A percentile compares a stretch with the other conserved stretches of the same genome.
These are phyloP conservation scores for Agrochola lychnidis DNA, from an alignment of 2,888 invertebrate genomes.

Conservation along the genomic window DNA sequence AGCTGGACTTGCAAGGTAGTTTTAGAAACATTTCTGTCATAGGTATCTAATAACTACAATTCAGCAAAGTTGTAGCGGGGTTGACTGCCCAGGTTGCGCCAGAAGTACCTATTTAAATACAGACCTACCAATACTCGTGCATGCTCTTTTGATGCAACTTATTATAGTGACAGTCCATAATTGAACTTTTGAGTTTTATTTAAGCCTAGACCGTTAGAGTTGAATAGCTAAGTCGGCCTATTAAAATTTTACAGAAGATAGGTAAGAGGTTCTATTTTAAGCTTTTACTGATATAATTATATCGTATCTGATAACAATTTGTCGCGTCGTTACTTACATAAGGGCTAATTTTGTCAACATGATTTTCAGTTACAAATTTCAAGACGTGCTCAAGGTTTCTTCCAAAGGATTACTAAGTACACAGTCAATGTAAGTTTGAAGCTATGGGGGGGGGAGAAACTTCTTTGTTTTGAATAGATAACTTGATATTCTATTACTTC, in stretches of 20 bases:
- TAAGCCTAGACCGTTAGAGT: not conserved
- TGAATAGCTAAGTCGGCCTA: not conserved
- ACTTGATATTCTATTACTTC: not conserved
- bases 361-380: slow-evolving; percentile 1
- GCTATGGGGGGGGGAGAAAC: not conserved
- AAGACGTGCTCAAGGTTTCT: slow-evolving; percentile 2
- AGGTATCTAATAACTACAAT: no score
- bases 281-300: slow-evolving; percentile 22
- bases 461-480: not conserved
- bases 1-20: no score
- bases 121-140: no score
- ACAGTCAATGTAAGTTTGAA: not conserved
- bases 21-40: not conserved
- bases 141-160: no score
- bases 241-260: not conserved
- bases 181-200: not conserved
- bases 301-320: slow-evolving; percentile 37
- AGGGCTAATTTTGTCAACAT: slow-evolving; percentile 19
- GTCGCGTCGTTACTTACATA: slow-evolving; percentile 14
- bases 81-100: no score
- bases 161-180: not conserved
- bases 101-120: no score
- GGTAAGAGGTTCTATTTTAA: slow-evolving; percentile 26
- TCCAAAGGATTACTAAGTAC: not conserved
- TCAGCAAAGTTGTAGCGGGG: no score